phyloP scores from a whole-genome alignment of 2,113 vertebrate species.

The Bujurquina vittata region DNA sequence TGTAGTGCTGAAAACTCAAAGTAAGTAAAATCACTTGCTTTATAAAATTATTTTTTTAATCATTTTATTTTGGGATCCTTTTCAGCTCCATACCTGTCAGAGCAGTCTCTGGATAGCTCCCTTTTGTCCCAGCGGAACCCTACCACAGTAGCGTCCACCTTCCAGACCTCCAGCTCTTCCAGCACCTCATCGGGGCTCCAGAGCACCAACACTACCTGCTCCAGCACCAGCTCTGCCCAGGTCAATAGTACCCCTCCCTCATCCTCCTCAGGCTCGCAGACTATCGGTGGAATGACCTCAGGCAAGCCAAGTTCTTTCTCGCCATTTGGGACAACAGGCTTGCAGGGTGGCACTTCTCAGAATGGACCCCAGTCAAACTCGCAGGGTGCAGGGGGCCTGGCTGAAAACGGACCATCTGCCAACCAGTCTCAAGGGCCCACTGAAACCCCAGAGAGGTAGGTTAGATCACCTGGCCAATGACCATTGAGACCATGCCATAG shows the following conservation, averaged over 20 bases:
- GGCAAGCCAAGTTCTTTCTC: constrained; percentile 88
- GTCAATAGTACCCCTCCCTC: constrained; percentile 84
- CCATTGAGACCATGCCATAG: neutral
- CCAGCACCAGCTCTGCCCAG: constrained; percentile 82
- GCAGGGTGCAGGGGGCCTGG: constrained; percentile 68
- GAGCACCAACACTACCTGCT: constrained; percentile 81
- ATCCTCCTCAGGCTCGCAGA: constrained; percentile 84
- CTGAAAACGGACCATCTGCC: constrained; percentile 78
- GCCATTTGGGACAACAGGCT: constrained; percentile 82
- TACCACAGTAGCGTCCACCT: constrained; percentile 75
- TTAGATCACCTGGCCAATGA: neutral
- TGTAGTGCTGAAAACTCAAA: neutral
- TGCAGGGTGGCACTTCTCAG: constrained; percentile 80
- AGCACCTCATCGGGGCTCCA: constrained; percentile 81
- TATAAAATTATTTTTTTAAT: neutral
- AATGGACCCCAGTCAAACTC: constrained; percentile 75
- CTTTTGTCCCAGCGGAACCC: constrained; percentile 91
- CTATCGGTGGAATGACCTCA: constrained; percentile 77
- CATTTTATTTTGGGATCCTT: constrained; percentile 21
- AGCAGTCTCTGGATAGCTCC: constrained; percentile 91
- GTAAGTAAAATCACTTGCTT: neutral
- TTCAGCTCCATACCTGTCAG: constrained; percentile 92
- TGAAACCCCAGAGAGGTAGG: constrained; percentile 92
- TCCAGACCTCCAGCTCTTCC: constrained; percentile 76
- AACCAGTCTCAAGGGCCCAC: constrained; percentile 81